Evolutionary conservation across 2,797 vertebrate genomes (phyloP).

Genomic region (Lagorchestes hirsutus): DNA sequence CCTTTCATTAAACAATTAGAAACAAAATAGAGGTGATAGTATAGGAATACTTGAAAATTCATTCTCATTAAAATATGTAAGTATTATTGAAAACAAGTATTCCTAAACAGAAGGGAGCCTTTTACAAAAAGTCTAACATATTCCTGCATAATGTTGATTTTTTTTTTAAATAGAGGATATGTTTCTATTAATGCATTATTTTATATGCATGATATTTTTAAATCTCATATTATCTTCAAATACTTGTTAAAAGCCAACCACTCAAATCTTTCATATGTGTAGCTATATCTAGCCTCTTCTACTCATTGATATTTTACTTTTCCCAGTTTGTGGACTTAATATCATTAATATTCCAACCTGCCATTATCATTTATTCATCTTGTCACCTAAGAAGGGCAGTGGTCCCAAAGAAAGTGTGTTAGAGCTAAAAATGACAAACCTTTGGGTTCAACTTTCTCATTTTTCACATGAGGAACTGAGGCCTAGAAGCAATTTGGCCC

Average conservation of each 20-base stretch:
- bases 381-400: not conserved
- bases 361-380: not conserved
- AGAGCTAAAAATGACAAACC: not conserved
- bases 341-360: not conserved
- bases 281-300: not conserved
- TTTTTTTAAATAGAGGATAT: not conserved
- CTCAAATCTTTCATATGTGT: not conserved
- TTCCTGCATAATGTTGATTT: not conserved
- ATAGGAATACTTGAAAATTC: not conserved
- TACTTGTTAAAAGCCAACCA: not conserved
- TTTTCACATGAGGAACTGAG: not conserved
- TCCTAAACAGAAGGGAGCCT: not conserved
- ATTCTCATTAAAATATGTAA: not conserved
- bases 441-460: not conserved
- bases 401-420: not conserved
- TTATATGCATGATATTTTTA: not conserved
- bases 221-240: not conserved
- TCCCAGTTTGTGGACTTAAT: not conserved
- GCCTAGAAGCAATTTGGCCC: not conserved
- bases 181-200: not conserved
- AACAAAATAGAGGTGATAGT: not conserved
- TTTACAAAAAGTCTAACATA: not conserved
- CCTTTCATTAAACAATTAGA: not conserved
- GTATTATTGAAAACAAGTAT: not conserved
- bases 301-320: not conserved